Percentiles rank a stretch among this genome's conserved stretches.
Evolutionary conservation across 1,140 invertebrate genomes (phyloP).

Genomic region (Condylostylus longicornis): DNA sequence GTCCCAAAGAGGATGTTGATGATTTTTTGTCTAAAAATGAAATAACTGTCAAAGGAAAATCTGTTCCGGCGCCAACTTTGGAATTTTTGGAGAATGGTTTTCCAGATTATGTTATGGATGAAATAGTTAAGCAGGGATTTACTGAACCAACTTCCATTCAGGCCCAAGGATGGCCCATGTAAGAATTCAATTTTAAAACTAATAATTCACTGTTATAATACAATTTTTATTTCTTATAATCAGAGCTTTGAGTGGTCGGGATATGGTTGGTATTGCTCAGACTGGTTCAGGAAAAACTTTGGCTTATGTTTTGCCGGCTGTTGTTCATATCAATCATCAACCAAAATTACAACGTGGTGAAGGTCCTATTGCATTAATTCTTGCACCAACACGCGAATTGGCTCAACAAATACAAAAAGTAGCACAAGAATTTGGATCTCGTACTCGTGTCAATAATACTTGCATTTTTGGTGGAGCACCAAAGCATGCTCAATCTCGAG

Average conservation of each 20-base stretch:
- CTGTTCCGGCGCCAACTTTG: constrained; percentile 65
- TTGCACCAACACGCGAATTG: constrained; percentile 89
- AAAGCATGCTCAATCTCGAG: constrained; percentile 65
- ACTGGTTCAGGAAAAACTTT: constrained; percentile 90
- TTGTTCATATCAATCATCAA: constrained; percentile 89
- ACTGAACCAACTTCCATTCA: constrained; percentile 79
- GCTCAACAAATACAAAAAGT: constrained; percentile 96
- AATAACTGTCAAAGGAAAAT: constrained; percentile 66
- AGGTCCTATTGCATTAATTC: constrained; percentile 79
- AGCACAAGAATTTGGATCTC: constrained; percentile 76
- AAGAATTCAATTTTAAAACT: too few relatives aligned
- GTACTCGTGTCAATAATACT: constrained; percentile 72
- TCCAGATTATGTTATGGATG: constrained; percentile 64
- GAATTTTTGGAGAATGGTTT: constrained; percentile 71
- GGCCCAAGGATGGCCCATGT: constrained; percentile 86
- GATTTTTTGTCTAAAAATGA: constrained; percentile 58
- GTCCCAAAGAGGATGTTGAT: constrained; percentile 54
- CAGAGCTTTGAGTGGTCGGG: constrained; percentile 74
- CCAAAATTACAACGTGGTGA: constrained; percentile 65
- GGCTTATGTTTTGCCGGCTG: constrained; percentile 66
- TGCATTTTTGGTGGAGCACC: constrained; percentile 93
- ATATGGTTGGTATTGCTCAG: constrained; percentile 91
- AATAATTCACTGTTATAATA: too few relatives aligned
- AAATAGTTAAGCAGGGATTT: constrained; percentile 68
- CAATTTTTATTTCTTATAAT: too few relatives aligned